phyloP scores from a whole-genome alignment of 2,888 invertebrate genomes.

The Plebejus melissa region DNA sequence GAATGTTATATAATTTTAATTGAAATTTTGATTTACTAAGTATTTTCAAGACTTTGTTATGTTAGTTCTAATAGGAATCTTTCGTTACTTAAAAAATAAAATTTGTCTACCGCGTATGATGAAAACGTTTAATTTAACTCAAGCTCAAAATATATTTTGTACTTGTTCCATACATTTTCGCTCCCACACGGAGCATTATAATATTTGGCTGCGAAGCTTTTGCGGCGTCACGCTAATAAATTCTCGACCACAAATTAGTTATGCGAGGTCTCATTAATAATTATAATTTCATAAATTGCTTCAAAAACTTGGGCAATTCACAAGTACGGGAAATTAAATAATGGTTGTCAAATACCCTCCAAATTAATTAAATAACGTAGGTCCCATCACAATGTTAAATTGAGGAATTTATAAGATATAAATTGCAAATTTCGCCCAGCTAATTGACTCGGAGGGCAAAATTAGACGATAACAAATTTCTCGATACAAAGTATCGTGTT shows the following conservation, averaged over 20 bases:
- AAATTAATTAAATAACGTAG: constrained; percentile 36
- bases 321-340: constrained; percentile 30
- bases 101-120: neutral
- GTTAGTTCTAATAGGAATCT: neutral
- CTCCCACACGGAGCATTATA: neutral
- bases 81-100: neutral
- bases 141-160: neutral
- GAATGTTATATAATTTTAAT: too few relatives aligned
- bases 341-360: constrained; percentile 31
- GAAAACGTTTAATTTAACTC: neutral
- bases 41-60: neutral
- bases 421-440: constrained; percentile 31
- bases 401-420: constrained; percentile 30
- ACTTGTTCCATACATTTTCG: neutral
- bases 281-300: constrained; percentile 25
- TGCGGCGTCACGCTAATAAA: constrained; percentile 20
- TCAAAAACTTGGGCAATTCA: constrained; percentile 24
- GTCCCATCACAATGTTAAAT: constrained; percentile 30
- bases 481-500: constrained; percentile 23
- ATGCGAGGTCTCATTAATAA: constrained; percentile 23
- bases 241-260: constrained; percentile 23
- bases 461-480: constrained; percentile 14
- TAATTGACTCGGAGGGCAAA: constrained; percentile 21
- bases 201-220: constrained; percentile 18
- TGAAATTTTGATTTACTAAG: too few relatives aligned